Evolutionary conservation across 2,888 invertebrate genomes (phyloP), one percentile per base, ranked within the genome.

Genomic region (Coleophora flavipennella): DNA sequence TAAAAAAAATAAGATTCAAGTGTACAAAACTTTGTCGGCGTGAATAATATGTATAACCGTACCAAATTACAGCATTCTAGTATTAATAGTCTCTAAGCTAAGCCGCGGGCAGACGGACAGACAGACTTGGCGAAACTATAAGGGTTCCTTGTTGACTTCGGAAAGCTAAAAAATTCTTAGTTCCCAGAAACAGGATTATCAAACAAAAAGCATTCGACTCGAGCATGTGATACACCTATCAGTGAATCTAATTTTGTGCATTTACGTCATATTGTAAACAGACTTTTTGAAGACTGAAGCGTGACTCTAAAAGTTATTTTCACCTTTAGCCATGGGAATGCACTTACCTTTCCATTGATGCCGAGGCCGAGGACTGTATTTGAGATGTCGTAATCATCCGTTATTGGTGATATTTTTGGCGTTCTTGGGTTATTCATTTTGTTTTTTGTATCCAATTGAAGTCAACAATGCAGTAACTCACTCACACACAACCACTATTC

Each of bases 341-440:
- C 27, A 59, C 71, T 59, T 54, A 85, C 85, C 89, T 99, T 99
- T 47, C 99, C 99, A 80, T 98, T 99, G 54, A 99, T 98, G 9
- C 99, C 99, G 46, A 98, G 89, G 33, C 99, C 99, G 45, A 99
- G 88, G 33, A 99, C 97, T 46, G 92, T 94, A 64, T 92, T 93
- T 28, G 95, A 94, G 61, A 98, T 94, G 68, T 93, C 92, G 77
- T 96, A 98, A 79, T 97, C 96, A 46, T 95, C 92, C 36, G 91
- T 91, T 52, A 97, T 92, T 34, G 92, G 91, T 38, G 91, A 91
- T 56, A 90, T 89, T 88, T 96, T 96, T 31, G 92, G 89, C 43
- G 67, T 64, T 68, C 75, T 78, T 29, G 67, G 53, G 46, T 69
- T 75, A 69, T 72, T 78, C 80, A 80, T 81, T 56, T 66, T 71